Evolutionary conservation across 2,888 invertebrate genomes (phyloP), one percentile per base, ranked within the genome.

Genomic region (Drosophila recens): DNA sequence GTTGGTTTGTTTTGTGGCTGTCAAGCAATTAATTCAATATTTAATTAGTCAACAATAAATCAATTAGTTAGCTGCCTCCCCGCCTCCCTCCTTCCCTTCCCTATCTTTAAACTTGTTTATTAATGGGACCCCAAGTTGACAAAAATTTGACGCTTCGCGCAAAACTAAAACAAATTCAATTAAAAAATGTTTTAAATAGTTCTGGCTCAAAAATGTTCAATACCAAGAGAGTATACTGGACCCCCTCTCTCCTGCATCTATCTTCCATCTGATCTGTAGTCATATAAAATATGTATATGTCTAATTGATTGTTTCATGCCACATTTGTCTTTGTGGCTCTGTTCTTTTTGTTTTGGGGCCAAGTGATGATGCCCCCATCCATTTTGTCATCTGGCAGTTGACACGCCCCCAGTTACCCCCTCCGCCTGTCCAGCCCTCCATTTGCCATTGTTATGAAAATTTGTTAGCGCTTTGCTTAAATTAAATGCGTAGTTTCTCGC

Each of bases 11-110:
- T 52, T 43, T 15, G 56, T 36, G 71, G 51, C 63, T 72, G 68
- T 82, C 75, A 69, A 75, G 72, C 78, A 80, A 87, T 90, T 87
- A 83, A 87, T 85, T 83, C 85, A 89, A 79, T 82, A 83, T 82
- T 87, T 86, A 87, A 88, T 89, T 83, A 83, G 85, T 76, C 71
- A 88, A 87, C 87, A 82, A 85, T 88, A 88, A 90, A 89, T 88
- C 87, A 88, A 90, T 90, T 90, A 80, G 86, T 76, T 73, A 70
- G 71, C 72, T 59, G 59, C 42, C 27, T 49, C 30, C 48, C 43
- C 17, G 2, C 10, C 38, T 11, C 40, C 33, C 17, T 23, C 42
- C n/a, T 45, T 46, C 17, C 23, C 49, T 57, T 23, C 48, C 45
- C 40, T 11, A 10, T 10, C 23, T 13, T 11, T 48, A 64, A 88